Conservation (phyloP, 1,140 invertebrate genomes). For the Drosophila murphyi region DNA sequence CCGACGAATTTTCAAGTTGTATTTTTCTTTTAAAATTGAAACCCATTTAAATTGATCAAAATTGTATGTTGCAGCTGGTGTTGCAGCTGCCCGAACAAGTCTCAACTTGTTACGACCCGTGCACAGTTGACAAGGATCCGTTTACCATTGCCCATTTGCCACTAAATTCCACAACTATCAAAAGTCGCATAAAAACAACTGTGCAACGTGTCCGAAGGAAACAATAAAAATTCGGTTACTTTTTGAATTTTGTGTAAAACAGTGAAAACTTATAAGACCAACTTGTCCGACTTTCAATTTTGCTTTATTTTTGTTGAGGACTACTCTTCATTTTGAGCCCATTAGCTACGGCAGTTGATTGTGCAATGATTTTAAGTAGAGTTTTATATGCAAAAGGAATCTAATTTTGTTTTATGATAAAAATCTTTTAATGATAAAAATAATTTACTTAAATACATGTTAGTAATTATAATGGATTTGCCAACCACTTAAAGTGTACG, state of each 20-base stretch:
- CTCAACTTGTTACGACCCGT: not conserved
- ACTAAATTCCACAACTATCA: not conserved
- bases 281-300: constrained; percentile 51
- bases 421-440: too few relatives aligned
- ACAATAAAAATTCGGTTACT: not conserved
- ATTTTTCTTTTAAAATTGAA: not conserved
- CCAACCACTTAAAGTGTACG: too few relatives aligned
- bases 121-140: not conserved
- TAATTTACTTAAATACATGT: too few relatives aligned
- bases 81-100: not conserved
- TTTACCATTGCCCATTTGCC: too few relatives aligned
- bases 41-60: not conserved
- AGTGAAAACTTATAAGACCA: constrained; percentile 38
- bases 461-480: too few relatives aligned
- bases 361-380: too few relatives aligned
- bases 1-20: too few relatives aligned
- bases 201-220: constrained; percentile 15
- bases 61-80: not conserved
- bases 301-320: not conserved
- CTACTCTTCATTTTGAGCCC: not conserved
- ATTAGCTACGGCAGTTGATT: constrained; percentile 12
- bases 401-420: too few relatives aligned
- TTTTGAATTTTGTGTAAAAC: not conserved
- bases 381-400: too few relatives aligned
- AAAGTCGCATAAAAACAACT: constrained; percentile 28